These are phyloP conservation scores for Pseudorectes ferrugineus DNA, from an alignment of 2,113 vertebrate genomes.

Conservation along the genomic window DNA sequence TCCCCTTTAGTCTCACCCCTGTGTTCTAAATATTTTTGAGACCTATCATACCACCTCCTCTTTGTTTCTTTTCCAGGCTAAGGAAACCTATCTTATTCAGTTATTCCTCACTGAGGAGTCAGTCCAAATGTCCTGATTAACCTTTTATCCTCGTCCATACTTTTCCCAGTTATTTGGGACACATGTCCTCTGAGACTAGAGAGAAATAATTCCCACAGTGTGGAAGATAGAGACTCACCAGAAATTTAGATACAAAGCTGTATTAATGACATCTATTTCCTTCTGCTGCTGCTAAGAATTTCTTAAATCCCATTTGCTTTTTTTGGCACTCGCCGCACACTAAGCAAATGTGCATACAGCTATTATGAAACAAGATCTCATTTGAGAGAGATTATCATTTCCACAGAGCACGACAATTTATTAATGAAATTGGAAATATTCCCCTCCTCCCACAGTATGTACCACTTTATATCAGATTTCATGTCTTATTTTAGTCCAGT, in stretches of 20 bases:
- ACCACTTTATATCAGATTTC: neutral
- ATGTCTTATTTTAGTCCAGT: neutral
- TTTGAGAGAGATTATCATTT: neutral
- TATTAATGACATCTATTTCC: neutral
- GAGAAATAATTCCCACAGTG: neutral
- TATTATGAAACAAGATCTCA: neutral
- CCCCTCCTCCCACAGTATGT: neutral
- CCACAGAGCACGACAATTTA: neutral
- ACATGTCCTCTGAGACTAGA: neutral
- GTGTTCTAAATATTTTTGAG: neutral
- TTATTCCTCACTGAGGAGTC: accelerated
- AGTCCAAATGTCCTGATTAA: neutral
- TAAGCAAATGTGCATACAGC: neutral
- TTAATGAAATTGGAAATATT: neutral
- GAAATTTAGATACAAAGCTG: neutral
- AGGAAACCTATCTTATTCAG: neutral
- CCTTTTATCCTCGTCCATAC: neutral
- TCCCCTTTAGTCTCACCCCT: neutral
- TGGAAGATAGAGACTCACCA: neutral
- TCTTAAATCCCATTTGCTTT: neutral
- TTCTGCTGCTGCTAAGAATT: neutral
- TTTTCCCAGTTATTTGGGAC: neutral
- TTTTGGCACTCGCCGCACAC: neutral
- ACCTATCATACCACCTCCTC: neutral
- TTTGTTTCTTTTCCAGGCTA: neutral